Evolutionary conservation across 2,797 vertebrate species (phyloP).

Genomic region (Schizopygopsis pylzovi): DNA sequence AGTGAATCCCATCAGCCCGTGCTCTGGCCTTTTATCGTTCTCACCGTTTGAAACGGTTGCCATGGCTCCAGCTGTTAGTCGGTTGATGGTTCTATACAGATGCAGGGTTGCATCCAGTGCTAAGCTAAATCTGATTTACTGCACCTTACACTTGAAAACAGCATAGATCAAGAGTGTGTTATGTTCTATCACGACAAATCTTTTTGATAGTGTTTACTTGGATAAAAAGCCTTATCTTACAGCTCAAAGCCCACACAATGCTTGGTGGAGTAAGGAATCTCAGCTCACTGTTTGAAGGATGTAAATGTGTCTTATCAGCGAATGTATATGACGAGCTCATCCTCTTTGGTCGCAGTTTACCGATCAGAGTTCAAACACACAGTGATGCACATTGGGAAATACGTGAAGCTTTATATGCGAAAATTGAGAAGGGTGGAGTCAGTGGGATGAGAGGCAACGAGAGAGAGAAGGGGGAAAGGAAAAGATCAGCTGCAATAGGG

Average conservation of each 20-base stretch:
- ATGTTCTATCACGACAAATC: neutral
- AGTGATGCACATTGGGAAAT: neutral
- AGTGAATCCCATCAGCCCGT: constrained; percentile 14
- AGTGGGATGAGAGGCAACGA: neutral
- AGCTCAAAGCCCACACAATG: neutral
- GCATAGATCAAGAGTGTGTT: neutral
- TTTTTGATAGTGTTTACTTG: neutral
- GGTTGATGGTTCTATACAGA: constrained; percentile 16
- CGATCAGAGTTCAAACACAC: neutral
- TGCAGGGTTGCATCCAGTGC: constrained; percentile 38
- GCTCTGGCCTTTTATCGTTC: constrained; percentile 23
- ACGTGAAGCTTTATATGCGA: neutral
- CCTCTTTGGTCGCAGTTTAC: neutral
- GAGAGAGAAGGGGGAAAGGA: neutral
- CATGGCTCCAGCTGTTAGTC: constrained; percentile 43
- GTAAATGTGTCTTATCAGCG: neutral
- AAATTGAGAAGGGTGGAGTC: neutral
- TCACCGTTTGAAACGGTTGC: constrained; percentile 29
- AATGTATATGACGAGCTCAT: neutral
- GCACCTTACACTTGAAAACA: neutral
- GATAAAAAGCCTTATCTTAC: constrained; percentile 38
- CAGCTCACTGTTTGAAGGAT: neutral
- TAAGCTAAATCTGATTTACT: neutral
- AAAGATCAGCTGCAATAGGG: constrained; percentile 11
- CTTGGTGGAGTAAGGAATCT: neutral